Evolutionary conservation across 2,888 invertebrate species (phyloP).

Genomic region (Boloria selene): DNA sequence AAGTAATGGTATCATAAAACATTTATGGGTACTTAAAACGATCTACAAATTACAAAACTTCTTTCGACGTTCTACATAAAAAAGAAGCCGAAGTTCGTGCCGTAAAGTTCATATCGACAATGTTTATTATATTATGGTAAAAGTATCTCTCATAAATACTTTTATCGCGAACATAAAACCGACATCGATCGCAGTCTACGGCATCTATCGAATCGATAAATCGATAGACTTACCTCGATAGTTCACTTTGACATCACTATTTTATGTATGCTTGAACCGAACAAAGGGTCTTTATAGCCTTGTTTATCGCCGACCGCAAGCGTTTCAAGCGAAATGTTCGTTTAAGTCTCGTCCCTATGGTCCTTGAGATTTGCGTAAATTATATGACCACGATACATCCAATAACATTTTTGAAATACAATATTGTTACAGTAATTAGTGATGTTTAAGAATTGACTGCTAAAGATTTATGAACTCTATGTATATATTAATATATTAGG

Average conservation of each 20-base stretch:
- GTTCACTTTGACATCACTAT: conserved; percentile 48
- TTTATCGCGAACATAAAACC: conserved; percentile 40
- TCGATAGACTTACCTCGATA: conserved; percentile 37
- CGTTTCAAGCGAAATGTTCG: conserved; percentile 53
- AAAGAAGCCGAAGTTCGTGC: conserved; percentile 2
- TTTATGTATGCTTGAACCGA: conserved; percentile 54
- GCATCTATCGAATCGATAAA: conserved; percentile 43
- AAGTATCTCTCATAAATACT: conserved; percentile 35
- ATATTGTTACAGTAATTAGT: conserved; percentile 14
- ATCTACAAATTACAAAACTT: conserved; percentile 12
- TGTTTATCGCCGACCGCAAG: conserved; percentile 61
- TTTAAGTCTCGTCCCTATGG: conserved; percentile 36
- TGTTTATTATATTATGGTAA: conserved; percentile 33
- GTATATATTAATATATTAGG: no score
- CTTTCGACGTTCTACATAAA: background rate
- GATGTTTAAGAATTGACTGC: conserved; percentile 2
- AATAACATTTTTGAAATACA: conserved; percentile 7
- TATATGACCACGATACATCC: conserved; percentile 16
- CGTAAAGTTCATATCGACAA: conserved; percentile 14
- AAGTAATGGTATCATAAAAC: conserved; percentile 12
- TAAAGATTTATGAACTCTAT: no score
- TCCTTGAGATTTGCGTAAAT: conserved; percentile 27
- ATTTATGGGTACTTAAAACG: conserved; percentile 15
- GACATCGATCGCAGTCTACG: conserved; percentile 40
- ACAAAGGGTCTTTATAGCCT: conserved; percentile 60